Conservation (phyloP, 53 echinoderm and acorn worm genomes). For the Crossaster papposus region DNA sequence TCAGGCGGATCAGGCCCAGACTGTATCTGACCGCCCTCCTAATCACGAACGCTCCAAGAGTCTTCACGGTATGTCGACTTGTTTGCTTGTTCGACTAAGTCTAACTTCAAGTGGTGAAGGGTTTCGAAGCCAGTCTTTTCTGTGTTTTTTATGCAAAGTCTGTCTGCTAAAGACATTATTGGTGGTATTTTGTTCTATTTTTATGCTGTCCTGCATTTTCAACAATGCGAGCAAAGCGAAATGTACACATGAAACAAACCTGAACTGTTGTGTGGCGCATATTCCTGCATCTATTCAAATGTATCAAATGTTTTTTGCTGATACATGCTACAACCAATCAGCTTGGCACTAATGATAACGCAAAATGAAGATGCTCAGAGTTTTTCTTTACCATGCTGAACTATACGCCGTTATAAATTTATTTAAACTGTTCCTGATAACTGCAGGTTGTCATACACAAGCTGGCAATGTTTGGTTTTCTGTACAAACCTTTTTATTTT, state of each 20-base stretch:
- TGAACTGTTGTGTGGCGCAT: no score
- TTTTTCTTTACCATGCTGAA: neutral
- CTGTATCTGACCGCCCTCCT: constrained; percentile 5
- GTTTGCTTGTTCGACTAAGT: neutral
- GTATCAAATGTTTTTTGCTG: neutral
- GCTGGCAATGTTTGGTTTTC: no score
- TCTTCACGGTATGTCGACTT: constrained; percentile 22
- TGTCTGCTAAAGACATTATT: neutral
- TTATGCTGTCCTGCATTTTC: no score
- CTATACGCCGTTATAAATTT: no score
- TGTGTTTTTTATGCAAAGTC: neutral
- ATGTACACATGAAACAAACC: no score
- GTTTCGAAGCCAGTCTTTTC: neutral
- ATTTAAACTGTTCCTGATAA: no score
- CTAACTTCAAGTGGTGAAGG: neutral
- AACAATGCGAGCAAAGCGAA: no score
- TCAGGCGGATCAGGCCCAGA: constrained; percentile 2
- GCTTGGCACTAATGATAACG: neutral
- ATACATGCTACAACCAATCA: neutral
- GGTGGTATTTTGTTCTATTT: no score
- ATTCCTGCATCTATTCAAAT: neutral
- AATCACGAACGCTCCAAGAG: constrained; percentile 50
- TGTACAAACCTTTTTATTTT: neutral
- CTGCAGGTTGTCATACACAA: no score
- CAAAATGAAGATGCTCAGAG: neutral